Evolutionary conservation across 2,888 invertebrate genomes (phyloP), one percentile per base, ranked within the genome.

Genomic region (Cheilosia soror): DNA sequence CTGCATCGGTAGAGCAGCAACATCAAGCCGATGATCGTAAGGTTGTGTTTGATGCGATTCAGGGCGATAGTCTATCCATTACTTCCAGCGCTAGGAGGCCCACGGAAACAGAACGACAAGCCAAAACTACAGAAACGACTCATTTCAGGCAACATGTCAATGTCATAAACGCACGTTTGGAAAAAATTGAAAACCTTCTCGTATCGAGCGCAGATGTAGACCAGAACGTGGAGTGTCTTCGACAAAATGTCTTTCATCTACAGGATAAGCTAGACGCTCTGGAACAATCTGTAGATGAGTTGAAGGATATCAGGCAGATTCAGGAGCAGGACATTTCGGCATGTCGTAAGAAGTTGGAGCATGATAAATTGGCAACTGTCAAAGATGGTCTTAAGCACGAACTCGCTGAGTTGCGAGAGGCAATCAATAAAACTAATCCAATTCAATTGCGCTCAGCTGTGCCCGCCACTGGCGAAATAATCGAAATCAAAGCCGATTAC

Each of bases 161-260:
- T 9, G 47, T n/a, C 1, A n/a, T 85, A 3, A 42, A 72, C 37
- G 42, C 71, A 0, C 60, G 81, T 27, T 25, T 85, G n/a, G 66
- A 37, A 11, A 85, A 68, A 55, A 76, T 85, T 1, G 81, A 85
- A 40, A 63, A 85, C 37, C 29, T 37, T 5, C 55, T 72, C 7
- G 66, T 33, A 2, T 5, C 60, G 7, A 63, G 15, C 25, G 15
- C 55, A 4, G 68, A 85, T 0, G n/a, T 47, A 4, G 68, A 81
- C 0, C 77, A 81, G 15, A 53, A 44, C 0, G 20, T 81, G 25
- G 66, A 76, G 15, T 72, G 71, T 15, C 20, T 85, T 11, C 60
- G 62, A 0, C 40, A 42, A 9, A 20, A 27, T 4, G 29, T 76
- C 1, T 7, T 75, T 2, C 37, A 62, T 2, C 7, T 76, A 11